phyloP scores from a whole-genome alignment of 2,113 vertebrate species.

The Vulpes vulpes region DNA sequence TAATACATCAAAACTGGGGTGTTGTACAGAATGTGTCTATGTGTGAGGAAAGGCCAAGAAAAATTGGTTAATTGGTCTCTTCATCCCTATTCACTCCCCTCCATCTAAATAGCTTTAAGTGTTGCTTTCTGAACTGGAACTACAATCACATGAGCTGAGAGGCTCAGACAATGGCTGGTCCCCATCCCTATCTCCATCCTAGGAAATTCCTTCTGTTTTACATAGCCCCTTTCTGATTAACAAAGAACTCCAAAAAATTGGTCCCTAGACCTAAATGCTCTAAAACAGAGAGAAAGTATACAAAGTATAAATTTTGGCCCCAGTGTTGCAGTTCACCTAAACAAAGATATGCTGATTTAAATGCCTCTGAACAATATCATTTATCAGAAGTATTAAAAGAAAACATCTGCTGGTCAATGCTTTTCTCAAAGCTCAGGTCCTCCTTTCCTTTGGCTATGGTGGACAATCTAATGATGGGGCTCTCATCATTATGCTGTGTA shows the following conservation, averaged over 20 bases:
- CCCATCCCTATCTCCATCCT: background rate
- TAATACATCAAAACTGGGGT: constrained; percentile 92
- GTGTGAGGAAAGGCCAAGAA: constrained; percentile 89
- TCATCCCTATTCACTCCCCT: constrained; percentile 86
- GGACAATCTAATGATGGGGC: background rate
- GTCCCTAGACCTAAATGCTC: background rate
- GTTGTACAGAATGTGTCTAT: constrained; percentile 87
- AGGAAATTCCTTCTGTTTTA: constrained; percentile 44
- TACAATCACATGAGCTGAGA: constrained; percentile 62
- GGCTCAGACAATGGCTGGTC: constrained; percentile 33
- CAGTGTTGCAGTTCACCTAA: background rate
- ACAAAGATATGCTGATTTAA: background rate
- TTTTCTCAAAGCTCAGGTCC: constrained; percentile 16
- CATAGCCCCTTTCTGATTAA: constrained; percentile 40
- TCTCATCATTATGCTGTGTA: background rate
- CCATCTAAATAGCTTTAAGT: constrained; percentile 84
- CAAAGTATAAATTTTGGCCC: background rate
- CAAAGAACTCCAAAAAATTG: constrained; percentile 29
- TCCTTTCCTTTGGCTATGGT: constrained; percentile 56
- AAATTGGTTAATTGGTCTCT: constrained; percentile 92
- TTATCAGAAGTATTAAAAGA: constrained; percentile 40
- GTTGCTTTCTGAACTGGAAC: constrained; percentile 80
- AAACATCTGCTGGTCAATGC: background rate
- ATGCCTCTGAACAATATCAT: background rate
- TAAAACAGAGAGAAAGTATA: background rate